Evolutionary conservation across 2,888 invertebrate species (phyloP).

Genomic region (Tiliacea citrago): DNA sequence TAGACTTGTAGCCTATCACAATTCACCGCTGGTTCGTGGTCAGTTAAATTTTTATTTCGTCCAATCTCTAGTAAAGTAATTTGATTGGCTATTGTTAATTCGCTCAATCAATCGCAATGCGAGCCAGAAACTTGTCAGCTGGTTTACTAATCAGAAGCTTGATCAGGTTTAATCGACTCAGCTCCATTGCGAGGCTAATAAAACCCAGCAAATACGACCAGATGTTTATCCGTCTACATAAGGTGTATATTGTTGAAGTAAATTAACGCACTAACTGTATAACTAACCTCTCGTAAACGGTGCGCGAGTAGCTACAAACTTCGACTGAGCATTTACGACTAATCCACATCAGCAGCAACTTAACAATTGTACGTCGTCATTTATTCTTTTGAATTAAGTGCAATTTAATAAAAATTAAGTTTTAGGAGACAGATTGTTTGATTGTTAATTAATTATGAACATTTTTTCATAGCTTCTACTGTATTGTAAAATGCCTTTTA

Average conservation of each 20-base stretch:
- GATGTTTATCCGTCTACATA: slow-evolving; percentile 2
- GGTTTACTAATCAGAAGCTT: slow-evolving; percentile 3
- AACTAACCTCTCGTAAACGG: not conserved
- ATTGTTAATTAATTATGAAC: too few relatives aligned
- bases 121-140: not conserved
- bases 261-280: slow-evolving; percentile 31
- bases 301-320: slow-evolving; percentile 24
- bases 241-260: slow-evolving; percentile 5
- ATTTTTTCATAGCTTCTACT: too few relatives aligned
- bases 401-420: too few relatives aligned
- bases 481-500: too few relatives aligned
- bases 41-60: not conserved
- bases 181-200: slow-evolving; percentile 2
- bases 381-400: too few relatives aligned
- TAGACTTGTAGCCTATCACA: not conserved
- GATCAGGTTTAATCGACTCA: slow-evolving; percentile 12
- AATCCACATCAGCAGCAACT: too few relatives aligned
- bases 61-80: not conserved
- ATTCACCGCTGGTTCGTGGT: not conserved
- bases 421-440: too few relatives aligned
- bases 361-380: too few relatives aligned
- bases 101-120: not conserved
- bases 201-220: slow-evolving; percentile 15
- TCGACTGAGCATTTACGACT: slow-evolving; percentile 25
- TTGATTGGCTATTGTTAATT: slow-evolving; percentile 14